A percentile compares a stretch with the other conserved stretches of the same genome.
Evolutionary conservation across 2,797 vertebrate species (phyloP).

Genomic region (Enteromius mattozi): DNA sequence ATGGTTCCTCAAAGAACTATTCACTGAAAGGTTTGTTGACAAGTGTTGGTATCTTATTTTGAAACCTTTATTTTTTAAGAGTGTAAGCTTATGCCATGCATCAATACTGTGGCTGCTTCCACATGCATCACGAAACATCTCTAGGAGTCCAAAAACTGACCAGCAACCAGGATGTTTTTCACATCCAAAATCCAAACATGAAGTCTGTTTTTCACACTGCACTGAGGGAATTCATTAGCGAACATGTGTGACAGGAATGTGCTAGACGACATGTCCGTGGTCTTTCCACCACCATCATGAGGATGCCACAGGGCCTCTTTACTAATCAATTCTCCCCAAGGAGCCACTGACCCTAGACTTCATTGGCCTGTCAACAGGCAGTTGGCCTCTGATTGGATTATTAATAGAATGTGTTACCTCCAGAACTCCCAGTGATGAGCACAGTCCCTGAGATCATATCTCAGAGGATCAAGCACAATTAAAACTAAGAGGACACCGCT

Average conservation of each 20-base stretch:
- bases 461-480: constrained; percentile 25
- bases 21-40: background rate
- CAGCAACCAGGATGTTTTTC: background rate
- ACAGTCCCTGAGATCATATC: background rate
- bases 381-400: constrained; percentile 40
- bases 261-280: background rate
- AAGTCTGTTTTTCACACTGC: constrained; percentile 13
- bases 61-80: background rate
- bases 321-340: constrained; percentile 38
- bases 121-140: background rate
- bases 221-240: constrained; percentile 55
- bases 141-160: constrained; percentile 1
- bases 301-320: constrained; percentile 56
- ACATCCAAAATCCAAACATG: constrained; percentile 11
- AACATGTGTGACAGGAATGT: constrained; percentile 38
- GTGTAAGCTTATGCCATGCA: background rate
- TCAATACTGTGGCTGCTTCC: background rate
- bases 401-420: constrained; percentile 40
- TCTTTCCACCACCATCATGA: constrained; percentile 32
- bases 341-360: constrained; percentile 23
- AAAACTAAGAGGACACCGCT: constrained; percentile 27
- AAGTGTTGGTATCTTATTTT: background rate
- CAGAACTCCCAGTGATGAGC: constrained; percentile 23
- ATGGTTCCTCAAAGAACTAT: background rate
- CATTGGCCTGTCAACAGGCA: constrained; percentile 36